Percentiles rank a stretch among this genome's conserved stretches.
Conservation (phyloP, 2,797 vertebrate genomes). For the Falco rusticolus region DNA sequence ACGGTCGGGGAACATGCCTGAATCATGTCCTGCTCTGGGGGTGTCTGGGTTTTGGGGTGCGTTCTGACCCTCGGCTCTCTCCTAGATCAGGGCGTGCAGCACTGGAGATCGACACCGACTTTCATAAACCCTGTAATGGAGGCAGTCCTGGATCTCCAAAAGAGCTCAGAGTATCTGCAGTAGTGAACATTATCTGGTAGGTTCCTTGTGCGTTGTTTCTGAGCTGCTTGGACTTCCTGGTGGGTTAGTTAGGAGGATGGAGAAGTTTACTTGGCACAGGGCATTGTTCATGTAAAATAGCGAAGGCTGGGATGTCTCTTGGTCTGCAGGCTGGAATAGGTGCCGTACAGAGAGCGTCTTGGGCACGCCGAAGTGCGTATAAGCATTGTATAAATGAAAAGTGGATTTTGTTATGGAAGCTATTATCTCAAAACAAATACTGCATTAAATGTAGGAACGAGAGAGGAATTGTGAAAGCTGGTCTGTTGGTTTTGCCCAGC, state of each 20-base stretch:
- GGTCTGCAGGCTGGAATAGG: background rate
- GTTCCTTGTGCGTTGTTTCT: background rate
- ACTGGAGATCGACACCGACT: background rate
- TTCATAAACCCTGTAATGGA: constrained; percentile 4
- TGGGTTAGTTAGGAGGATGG: background rate
- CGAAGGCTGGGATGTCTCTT: background rate
- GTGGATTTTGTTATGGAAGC: background rate
- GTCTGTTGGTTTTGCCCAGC: background rate
- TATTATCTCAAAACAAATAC: background rate
- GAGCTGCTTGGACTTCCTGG: background rate
- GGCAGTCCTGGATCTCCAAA: constrained; percentile 10
- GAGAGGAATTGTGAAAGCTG: background rate
- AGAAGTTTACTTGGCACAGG: background rate
- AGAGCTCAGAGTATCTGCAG: background rate
- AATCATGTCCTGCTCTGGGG: background rate
- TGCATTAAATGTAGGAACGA: background rate
- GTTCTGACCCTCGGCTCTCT: constrained; percentile 40
- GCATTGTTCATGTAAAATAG: background rate
- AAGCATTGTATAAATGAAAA: background rate
- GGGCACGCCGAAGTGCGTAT: background rate
- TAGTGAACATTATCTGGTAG: background rate
- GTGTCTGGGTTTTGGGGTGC: background rate
- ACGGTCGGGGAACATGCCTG: background rate
- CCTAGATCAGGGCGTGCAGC: constrained; percentile 22
- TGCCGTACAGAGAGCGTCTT: background rate